Evolutionary conservation across 2,888 invertebrate genomes (phyloP).

Genomic region (Ephialtes manifestator): DNA sequence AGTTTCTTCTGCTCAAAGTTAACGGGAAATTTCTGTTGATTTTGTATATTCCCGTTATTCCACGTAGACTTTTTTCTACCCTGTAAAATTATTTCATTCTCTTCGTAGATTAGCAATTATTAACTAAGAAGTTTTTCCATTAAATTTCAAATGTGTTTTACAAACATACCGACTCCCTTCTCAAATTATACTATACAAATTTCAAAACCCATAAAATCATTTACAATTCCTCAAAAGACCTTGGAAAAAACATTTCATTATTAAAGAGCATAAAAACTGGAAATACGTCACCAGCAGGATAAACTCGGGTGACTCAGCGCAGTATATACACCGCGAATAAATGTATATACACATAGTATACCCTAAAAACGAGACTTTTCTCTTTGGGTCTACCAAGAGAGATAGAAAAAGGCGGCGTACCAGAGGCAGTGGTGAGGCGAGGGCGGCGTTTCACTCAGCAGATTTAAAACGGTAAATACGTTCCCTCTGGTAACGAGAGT

Average conservation of each 20-base stretch:
- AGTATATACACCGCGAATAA: not conserved
- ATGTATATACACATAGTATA: not conserved
- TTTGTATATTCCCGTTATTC: too few species aligned
- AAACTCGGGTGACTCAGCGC: conserved; percentile 14
- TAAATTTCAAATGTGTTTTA: not conserved
- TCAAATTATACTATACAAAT: not conserved
- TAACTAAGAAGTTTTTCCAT: too few species aligned
- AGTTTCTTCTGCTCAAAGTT: too few species aligned
- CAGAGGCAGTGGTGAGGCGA: conserved; percentile 42
- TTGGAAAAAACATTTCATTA: not conserved
- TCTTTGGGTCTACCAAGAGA: conserved; percentile 29
- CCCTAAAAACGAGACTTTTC: conserved; percentile 47
- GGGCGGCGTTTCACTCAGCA: conserved; percentile 58
- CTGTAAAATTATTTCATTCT: too few species aligned
- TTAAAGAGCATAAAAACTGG: not conserved
- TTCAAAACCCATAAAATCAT: conserved; percentile 26
- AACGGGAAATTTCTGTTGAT: too few species aligned
- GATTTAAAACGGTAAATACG: conserved; percentile 69
- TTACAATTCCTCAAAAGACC: conserved; percentile 27
- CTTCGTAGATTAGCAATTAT: too few species aligned
- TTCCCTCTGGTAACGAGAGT: conserved; percentile 55
- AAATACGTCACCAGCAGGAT: conserved; percentile 17
- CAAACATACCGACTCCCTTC: not conserved
- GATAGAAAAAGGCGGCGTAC: conserved; percentile 13
- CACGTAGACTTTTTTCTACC: too few species aligned